Base-by-base conservation (phyloP, 1,140 invertebrate species). In the Procambarus virginalis region DNA sequence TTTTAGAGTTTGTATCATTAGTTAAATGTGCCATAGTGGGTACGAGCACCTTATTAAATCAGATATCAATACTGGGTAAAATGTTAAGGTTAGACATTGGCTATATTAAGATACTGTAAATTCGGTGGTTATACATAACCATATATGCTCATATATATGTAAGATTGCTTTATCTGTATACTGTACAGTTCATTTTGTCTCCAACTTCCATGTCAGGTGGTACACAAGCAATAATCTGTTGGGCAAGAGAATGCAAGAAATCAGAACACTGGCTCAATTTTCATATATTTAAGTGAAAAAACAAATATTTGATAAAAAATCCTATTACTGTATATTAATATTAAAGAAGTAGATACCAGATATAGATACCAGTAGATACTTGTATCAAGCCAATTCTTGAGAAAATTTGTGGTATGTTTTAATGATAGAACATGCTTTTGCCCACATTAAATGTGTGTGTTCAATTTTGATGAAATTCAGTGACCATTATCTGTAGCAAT, bases 1-100 rank as follows among this genome's bases (percentile, higher is more conserved):
- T 79, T 34, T 84, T 84, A 51, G 82, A 68, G 48, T 84, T 84
- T 20, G 51, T 17, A 12, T 75, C 82, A 48, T 20, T 49, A 55
- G 45, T 14, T 51, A 34, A n/a, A 45, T 9, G 9, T 75, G 68
- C 68, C 82, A 84, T 84, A 22, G 9, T 70, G 2, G 5, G 5
- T 10, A 78, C 46, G 76, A 45, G 46, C 12, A 46, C 45, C 46
- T 12, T 46, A 46, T 46, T 48, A 46, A 12, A 2, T 14, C n/a
- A 68, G 64, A 68, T 70, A 70, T 3, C 34, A 1, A 34, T 70
- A 6, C 68, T 70, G 2, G 34, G 34, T 70, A 70, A 70, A n/a
- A n/a, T 10, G 68, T 22, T 70, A 22, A 70, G 34, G 20, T 70
- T 10, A 48, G 14, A 1, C 2, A n/a, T 81, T 55, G 12, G 8